Evolutionary conservation across 2,888 invertebrate species (phyloP).

Genomic region (Trimorus sp.): DNA sequence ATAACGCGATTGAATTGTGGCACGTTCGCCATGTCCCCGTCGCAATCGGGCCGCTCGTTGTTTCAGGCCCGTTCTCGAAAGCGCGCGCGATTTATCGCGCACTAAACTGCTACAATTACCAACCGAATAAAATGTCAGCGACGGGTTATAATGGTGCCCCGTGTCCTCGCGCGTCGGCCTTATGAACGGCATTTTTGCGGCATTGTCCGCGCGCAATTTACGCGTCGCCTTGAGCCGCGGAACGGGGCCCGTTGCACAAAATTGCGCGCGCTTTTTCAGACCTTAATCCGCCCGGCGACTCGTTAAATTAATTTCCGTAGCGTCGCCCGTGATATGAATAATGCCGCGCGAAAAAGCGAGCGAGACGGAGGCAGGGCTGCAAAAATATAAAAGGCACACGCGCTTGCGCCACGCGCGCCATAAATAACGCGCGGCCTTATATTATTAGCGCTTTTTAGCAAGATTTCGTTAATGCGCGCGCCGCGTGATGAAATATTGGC

Average conservation of each 20-base stretch:
- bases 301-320: conserved; percentile 45
- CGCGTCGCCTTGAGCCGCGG: conserved; percentile 10
- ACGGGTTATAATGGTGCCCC: too few relatives aligned
- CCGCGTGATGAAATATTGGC: conserved; percentile 62
- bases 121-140: too few relatives aligned
- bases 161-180: too few relatives aligned
- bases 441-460: conserved; percentile 65
- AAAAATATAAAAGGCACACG: conserved; percentile 41
- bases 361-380: too few relatives aligned
- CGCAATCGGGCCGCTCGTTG: too few relatives aligned
- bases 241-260: conserved; percentile 3
- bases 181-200: conserved; percentile 20
- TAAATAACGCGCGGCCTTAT: conserved; percentile 57
- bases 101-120: too few relatives aligned
- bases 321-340: conserved; percentile 57
- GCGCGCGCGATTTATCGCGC: too few relatives aligned
- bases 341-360: conserved; percentile 16
- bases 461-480: conserved; percentile 64
- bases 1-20: too few relatives aligned
- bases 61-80: too few relatives aligned
- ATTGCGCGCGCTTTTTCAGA: conserved; percentile 16
- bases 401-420: conserved; percentile 54
- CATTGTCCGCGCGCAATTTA: conserved; percentile 13
- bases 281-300: conserved; percentile 22
- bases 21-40: too few relatives aligned